Conservation (phyloP, 35 echinoderm and acorn worm genomes). For the Acanthaster planci region DNA sequence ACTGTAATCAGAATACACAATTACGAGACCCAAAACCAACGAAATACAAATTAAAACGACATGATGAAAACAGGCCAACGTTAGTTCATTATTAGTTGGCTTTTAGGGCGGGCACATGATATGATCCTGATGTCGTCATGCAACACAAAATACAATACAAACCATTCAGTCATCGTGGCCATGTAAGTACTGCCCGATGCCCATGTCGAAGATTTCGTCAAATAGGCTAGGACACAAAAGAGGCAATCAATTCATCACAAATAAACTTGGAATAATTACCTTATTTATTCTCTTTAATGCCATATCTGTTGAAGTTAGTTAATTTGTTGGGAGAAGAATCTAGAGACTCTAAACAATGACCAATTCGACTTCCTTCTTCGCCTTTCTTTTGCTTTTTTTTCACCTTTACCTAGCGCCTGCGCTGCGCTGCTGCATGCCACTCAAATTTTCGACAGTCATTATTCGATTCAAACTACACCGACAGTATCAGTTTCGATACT, state of each 20-base stretch:
- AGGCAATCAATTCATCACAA: background rate
- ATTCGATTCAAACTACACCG: background rate
- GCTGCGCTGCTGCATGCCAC: too few relatives aligned
- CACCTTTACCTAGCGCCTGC: too few relatives aligned
- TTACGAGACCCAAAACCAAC: too few relatives aligned
- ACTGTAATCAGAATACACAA: too few relatives aligned
- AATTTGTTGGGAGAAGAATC: background rate
- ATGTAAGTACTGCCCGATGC: too few relatives aligned
- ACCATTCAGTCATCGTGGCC: too few relatives aligned
- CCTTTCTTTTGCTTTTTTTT: background rate
- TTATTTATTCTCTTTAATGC: conserved; percentile 56
- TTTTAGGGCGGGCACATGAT: conserved; percentile 4
- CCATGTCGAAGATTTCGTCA: background rate
- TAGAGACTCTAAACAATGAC: background rate
- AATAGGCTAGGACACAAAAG: background rate
- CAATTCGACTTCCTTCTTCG: conserved; percentile 10
- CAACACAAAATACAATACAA: background rate
- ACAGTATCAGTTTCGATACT: background rate
- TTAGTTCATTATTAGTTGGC: too few relatives aligned
- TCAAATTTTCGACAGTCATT: background rate
- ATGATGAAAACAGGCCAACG: too few relatives aligned
- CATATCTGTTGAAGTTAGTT: conserved; percentile 8
- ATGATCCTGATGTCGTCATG: background rate
- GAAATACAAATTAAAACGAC: too few relatives aligned
- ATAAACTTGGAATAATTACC: background rate